Evolutionary conservation across 2,113 vertebrate genomes (phyloP), one percentile per base, ranked within the genome.

Genomic region (Solea solea): DNA sequence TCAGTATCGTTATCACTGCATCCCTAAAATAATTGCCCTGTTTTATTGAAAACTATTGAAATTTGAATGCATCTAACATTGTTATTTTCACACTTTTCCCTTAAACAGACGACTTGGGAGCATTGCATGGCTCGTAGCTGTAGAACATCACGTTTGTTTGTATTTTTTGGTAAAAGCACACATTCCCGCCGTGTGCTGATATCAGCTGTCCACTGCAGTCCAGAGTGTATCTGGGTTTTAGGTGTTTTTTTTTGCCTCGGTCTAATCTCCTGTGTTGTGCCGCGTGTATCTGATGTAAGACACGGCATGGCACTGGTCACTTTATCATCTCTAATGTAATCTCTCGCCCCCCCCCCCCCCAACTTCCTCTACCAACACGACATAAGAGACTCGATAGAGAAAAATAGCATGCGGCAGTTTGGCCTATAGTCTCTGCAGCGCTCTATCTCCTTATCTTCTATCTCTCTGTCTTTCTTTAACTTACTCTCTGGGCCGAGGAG

Each of bases 271-370:
- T 55, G 28, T 74, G 53, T 57, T 64, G 68, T 80, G 51, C 69
- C 72, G 58, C 16, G 74, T 73, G 72, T 84, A 83, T 90, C 82
- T 89, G 88, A 91, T 88, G 58, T 64, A 62, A 83, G 82, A 80
- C 72, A 66, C 21, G 5, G 59, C 64, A 16, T 42, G 45, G 74
- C 59, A 49, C 51, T 50, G 80, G 84, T 73, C 79, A 76, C 81
- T 86, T 87, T 78, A 84, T 90, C 90, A 88, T 68, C 41, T 72
- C 80, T 74, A 84, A 78, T 85, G 78, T 76, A 75, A 84, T 86
- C 85, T 79, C 53, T 27, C 9, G 52, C 71, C 70, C 44, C 40
- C 15, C 64, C 82, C 59, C 21, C 21, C 21, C 21, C 21, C 21
- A 61, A 8, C 73, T 69, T 83, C 73, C 76, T 77, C 56, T 48